Conservation (phyloP, 2,113 vertebrate species). For the Gavialis gangeticus region DNA sequence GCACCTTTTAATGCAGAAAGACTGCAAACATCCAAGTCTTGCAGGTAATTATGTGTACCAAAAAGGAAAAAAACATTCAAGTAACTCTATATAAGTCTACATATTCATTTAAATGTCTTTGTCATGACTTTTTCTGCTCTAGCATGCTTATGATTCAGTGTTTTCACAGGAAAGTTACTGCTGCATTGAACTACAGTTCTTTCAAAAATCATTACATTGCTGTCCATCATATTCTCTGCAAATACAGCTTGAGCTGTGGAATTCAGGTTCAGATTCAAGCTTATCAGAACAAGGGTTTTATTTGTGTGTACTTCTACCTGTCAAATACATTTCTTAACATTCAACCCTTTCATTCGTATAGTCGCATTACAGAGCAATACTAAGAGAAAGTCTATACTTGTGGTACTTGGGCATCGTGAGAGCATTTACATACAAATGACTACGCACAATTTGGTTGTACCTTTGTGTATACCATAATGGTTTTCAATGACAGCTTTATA, state of each 20-base stretch:
- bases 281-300: not conserved
- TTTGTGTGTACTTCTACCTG: not conserved
- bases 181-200: not conserved
- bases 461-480: not conserved
- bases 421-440: not conserved
- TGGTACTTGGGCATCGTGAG: not conserved
- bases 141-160: not conserved
- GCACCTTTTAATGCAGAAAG: not conserved
- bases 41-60: not conserved
- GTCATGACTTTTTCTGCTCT: not conserved
- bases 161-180: not conserved
- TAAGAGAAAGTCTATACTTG: not conserved
- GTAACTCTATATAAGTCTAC: not conserved
- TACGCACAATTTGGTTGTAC: fast-evolving
- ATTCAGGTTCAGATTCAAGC: not conserved
- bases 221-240: not conserved
- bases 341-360: not conserved
- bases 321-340: not conserved
- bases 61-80: not conserved
- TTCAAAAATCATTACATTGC: not conserved
- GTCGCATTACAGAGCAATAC: not conserved
- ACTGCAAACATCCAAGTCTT: not conserved
- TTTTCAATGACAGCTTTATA: not conserved
- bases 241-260: not conserved
- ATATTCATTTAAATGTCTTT: not conserved